phyloP scores from a whole-genome alignment of 2,113 vertebrate genomes.

The Egretta garzetta region DNA sequence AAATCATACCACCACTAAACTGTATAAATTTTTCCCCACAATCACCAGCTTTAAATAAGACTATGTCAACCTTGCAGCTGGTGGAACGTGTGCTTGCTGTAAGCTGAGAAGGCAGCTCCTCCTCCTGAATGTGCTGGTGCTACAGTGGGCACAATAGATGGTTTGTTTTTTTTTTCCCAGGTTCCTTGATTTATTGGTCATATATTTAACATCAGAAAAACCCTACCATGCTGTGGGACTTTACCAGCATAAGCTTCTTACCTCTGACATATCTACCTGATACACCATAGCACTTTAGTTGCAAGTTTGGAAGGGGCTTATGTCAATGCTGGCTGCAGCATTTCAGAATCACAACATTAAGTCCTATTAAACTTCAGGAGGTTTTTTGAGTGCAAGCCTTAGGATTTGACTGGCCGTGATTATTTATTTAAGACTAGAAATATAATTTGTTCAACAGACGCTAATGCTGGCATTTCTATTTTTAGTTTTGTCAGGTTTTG shows the following conservation, averaged over 20 bases:
- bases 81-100: background rate
- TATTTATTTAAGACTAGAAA: constrained; percentile 20
- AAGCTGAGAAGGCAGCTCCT: background rate
- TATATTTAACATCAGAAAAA: background rate
- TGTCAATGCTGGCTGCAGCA: background rate
- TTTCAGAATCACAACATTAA: background rate
- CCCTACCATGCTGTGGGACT: background rate
- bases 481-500: background rate
- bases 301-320: background rate
- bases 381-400: background rate
- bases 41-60: background rate
- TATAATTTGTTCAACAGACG: background rate
- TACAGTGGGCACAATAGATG: background rate
- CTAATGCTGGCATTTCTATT: background rate
- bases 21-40: background rate
- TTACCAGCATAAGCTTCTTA: background rate
- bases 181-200: background rate
- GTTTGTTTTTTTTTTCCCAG: background rate
- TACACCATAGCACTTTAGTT: background rate
- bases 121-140: background rate
- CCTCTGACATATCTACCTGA: background rate
- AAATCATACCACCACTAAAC: background rate
- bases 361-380: background rate
- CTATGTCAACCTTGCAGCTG: background rate
- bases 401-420: background rate